A percentile compares a stretch with the other conserved stretches of the same genome.
Conservation (phyloP, 2,888 invertebrate species). For the Campaea margaritaria region DNA sequence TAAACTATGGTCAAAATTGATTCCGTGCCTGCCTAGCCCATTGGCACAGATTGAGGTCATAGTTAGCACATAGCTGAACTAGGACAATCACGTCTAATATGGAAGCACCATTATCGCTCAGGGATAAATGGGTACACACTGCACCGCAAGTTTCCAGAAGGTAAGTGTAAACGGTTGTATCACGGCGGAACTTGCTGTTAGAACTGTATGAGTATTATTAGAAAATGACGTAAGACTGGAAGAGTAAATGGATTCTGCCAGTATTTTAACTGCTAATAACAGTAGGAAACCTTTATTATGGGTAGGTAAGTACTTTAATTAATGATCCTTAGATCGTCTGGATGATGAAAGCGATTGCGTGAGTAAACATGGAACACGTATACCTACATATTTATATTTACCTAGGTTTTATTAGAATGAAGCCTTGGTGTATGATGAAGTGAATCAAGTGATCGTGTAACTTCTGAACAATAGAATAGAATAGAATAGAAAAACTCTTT, state of each 20-base stretch:
- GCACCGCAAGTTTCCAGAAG: slow-evolving; percentile 31
- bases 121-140: slow-evolving; percentile 47
- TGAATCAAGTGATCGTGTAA: too few relatives aligned
- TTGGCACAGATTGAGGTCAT: slow-evolving; percentile 45
- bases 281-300: slow-evolving; percentile 63
- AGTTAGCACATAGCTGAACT: slow-evolving; percentile 50
- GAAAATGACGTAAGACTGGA: slow-evolving; percentile 69
- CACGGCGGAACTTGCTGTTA: slow-evolving; percentile 10
- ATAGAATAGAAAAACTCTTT: too few relatives aligned
- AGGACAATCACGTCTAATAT: slow-evolving; percentile 72
- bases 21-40: slow-evolving; percentile 69
- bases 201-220: slow-evolving; percentile 38
- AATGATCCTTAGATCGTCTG: slow-evolving; percentile 53
- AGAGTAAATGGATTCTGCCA: slow-evolving; percentile 61
- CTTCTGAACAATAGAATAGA: too few relatives aligned
- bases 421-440: too few relatives aligned
- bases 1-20: slow-evolving; percentile 66
- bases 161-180: slow-evolving; percentile 16
- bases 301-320: slow-evolving; percentile 48
- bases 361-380: slow-evolving; percentile 1
- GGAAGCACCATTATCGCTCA: slow-evolving; percentile 69
- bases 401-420: too few relatives aligned
- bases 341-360: slow-evolving; percentile 47
- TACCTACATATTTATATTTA: not conserved
- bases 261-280: slow-evolving; percentile 60